phyloP scores from a whole-genome alignment of 2,113 vertebrate species.

The Apeltes quadracus region DNA sequence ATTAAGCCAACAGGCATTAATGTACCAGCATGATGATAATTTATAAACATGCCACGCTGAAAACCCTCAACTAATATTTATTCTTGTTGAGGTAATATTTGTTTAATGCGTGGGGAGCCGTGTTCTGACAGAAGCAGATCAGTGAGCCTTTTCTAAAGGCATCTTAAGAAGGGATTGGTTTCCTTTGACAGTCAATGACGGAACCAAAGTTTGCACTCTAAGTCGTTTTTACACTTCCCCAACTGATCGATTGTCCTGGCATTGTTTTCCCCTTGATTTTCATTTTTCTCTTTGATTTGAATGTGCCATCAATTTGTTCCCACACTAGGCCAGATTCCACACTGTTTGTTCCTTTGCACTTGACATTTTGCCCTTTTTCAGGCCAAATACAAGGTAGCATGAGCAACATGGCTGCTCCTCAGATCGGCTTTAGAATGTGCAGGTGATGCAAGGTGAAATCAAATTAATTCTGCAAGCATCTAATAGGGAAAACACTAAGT shows the following conservation, averaged over 20 bases:
- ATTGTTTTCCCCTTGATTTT: background rate
- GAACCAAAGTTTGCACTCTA: background rate
- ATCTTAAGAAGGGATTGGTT: background rate
- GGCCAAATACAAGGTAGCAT: background rate
- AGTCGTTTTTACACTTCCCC: background rate
- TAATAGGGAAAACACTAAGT: conserved; percentile 15
- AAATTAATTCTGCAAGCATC: conserved; percentile 13
- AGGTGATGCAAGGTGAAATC: conserved; percentile 5
- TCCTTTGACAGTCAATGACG: background rate
- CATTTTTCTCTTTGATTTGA: background rate
- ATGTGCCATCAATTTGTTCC: background rate
- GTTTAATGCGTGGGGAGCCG: background rate
- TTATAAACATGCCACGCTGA: conserved; percentile 19
- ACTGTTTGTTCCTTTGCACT: conserved; percentile 2
- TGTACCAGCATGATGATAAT: background rate
- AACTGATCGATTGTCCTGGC: background rate
- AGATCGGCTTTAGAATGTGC: conserved; percentile 18
- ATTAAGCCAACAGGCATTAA: conserved; percentile 15
- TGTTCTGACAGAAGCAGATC: conserved; percentile 2
- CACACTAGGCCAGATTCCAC: background rate
- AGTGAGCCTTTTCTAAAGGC: background rate
- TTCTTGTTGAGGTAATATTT: conserved; percentile 20
- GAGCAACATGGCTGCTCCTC: background rate
- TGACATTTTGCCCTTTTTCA: conserved; percentile 1
- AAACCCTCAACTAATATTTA: conserved; percentile 2